These are phyloP conservation scores for Xenentodon cancila DNA, from an alignment of 2,797 vertebrate species.

Conservation along the genomic window DNA sequence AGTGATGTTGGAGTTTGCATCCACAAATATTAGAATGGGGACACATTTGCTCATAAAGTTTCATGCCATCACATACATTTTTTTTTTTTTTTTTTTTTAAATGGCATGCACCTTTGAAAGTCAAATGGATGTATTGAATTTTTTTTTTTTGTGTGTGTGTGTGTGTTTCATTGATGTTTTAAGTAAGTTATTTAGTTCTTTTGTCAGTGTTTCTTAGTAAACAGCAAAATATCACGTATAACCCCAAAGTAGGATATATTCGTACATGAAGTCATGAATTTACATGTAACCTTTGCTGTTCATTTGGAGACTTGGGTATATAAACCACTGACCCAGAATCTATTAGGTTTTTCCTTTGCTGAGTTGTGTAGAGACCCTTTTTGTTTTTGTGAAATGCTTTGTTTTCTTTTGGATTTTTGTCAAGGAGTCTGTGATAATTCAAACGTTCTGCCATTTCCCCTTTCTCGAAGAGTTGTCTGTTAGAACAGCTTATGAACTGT, in stretches of 20 bases:
- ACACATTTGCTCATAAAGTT: constrained; percentile 30
- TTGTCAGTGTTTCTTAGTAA: background rate
- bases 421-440: constrained; percentile 16
- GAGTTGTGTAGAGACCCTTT: constrained; percentile 24
- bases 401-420: constrained; percentile 9
- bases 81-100: constrained; percentile 32
- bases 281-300: constrained; percentile 12
- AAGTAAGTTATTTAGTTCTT: constrained; percentile 45
- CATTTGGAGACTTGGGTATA: constrained; percentile 19
- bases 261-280: constrained; percentile 13
- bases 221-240: constrained; percentile 4
- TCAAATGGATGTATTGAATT: constrained; percentile 28
- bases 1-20: constrained; percentile 43
- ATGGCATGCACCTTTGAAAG: constrained; percentile 31
- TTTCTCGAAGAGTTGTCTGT: constrained; percentile 9
- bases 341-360: constrained; percentile 33
- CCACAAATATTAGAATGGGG: constrained; percentile 13
- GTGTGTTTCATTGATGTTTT: background rate
- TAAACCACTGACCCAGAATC: constrained; percentile 22
- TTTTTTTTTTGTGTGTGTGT: background rate
- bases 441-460: constrained; percentile 17
- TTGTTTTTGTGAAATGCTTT: constrained; percentile 46
- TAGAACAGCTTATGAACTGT: no score
- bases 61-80: constrained; percentile 23
- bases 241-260: constrained; percentile 5